Evolutionary conservation across 2,888 invertebrate genomes (phyloP), one percentile per base, ranked within the genome.

Genomic region (Mythimna albipuncta): DNA sequence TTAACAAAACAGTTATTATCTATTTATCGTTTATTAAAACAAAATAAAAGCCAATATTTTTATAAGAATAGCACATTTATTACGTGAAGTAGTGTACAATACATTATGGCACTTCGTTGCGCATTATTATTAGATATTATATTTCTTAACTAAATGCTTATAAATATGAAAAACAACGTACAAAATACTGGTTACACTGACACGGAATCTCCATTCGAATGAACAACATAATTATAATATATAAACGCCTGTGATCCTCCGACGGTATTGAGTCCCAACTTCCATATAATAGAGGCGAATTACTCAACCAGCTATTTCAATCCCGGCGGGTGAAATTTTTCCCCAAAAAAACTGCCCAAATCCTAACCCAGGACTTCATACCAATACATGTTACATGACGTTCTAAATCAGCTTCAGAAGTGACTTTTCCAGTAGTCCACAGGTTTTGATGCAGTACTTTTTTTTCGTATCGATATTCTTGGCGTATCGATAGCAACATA

Each of bases 101-200:
- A 90, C 87, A 91, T 89, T 94, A 95, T 95, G 95, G 94, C 95
- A 95, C 95, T 93, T 92, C 90, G 89, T 93, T 94, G 88, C 92
- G 85, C 87, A 87, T 84, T 87, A 84, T 83, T 79, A 83, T 82
- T 69, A 82, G 61, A 75, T 78, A 82, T 87, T 84, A 79, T 85
- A 83, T 80, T 80, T 66, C 77, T 75, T 85, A 81, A 64, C 58
- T 81, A 75, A 82, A 84, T 82, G 81, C 86, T 90, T 91, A 90
- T 82, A 89, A 89, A 87, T 89, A 91, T 87, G 81, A 84, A 83
- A 88, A 88, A 90, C 88, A 88, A 90, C 87, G 84, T 88, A 89
- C 81, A 91, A 90, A 93, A 94, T 93, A 94, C 93, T 93, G 93
- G 89, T 91, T 93, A 92, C 79, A 91, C 85, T 88, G 89, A 90